phyloP scores from a whole-genome alignment of 2,888 invertebrate genomes.

The Heliconius erato region DNA sequence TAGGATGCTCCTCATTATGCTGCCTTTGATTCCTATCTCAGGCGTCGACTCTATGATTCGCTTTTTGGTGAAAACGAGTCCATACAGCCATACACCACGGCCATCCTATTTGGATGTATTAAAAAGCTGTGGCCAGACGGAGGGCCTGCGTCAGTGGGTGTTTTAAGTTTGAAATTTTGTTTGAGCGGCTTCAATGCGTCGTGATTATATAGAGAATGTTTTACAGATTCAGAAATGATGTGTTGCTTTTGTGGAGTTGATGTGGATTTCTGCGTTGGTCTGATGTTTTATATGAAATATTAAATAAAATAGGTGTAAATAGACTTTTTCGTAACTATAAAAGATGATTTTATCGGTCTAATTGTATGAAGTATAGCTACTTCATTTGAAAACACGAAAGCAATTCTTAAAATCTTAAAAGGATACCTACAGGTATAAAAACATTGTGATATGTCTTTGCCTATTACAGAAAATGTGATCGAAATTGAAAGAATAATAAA shows the following conservation, averaged over 20 bases:
- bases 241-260: conserved; percentile 3
- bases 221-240: conserved; percentile 10
- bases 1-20: conserved; percentile 74
- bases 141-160: conserved; percentile 64
- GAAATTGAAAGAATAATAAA: too few relatives aligned
- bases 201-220: conserved; percentile 57
- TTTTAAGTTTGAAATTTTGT: conserved; percentile 80
- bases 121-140: conserved; percentile 83
- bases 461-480: too few relatives aligned
- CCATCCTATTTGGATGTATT: conserved; percentile 81
- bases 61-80: conserved; percentile 73
- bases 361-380: too few relatives aligned
- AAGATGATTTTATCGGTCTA: too few relatives aligned
- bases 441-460: too few relatives aligned
- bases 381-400: too few relatives aligned
- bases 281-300: conserved; percentile 6
- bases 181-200: conserved; percentile 71
- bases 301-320: neutral
- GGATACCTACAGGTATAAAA: too few relatives aligned
- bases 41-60: conserved; percentile 72
- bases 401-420: too few relatives aligned
- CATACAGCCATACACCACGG: conserved; percentile 65
- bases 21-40: conserved; percentile 75
- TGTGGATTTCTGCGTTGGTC: neutral
- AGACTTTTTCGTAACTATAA: too few relatives aligned